Evolutionary conservation across 2,113 vertebrate genomes (phyloP), one percentile per base, ranked within the genome.

Genomic region (Tragelaphus imberbis): DNA sequence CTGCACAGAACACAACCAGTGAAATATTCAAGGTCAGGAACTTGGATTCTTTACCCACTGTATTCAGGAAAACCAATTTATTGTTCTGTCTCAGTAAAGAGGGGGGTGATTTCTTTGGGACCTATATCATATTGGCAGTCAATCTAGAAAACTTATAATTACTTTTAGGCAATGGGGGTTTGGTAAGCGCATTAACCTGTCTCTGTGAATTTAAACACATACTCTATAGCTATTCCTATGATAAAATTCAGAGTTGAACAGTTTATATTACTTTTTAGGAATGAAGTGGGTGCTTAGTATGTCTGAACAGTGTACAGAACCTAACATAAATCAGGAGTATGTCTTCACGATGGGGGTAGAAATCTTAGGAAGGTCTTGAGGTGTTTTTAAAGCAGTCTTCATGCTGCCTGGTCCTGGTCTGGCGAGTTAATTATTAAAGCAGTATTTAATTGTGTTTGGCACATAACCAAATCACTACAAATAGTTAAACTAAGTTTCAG

Each of bases 21-120:
- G 98, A 99, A 99, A 99, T 99, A 98, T 97, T 97, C 97, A 71
- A 59, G 99, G 99, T 99, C 99, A 98, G 97, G 98, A 99, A 98
- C 98, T 98, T 86, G 98, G 98, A 99, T 99, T 99, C 98, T 98
- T 99, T 98, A 98, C 98, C 97, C 98, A 98, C 98, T 93, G 98
- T 97, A 96, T 97, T 98, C 84, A 89, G 98, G 98, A 98, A 98
- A 98, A 98, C 97, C 98, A 44, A 98, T 99, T 99, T 99, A 98
- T 99, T 98, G 98, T 99, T 98, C 98, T 98, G 98, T 98, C 56
- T 96, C 93, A 89, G 97, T 92, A 98, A 97, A 98, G 92, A 97
- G 91, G 71, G 71, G 84, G 97, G 96, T 97, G 28, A 97, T 98
- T 98, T 98, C 98, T 99, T 98, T 96, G 95, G 98, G 98, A 98